Base-by-base conservation (phyloP, 2,797 vertebrate genomes). In the Pampus argenteus region DNA sequence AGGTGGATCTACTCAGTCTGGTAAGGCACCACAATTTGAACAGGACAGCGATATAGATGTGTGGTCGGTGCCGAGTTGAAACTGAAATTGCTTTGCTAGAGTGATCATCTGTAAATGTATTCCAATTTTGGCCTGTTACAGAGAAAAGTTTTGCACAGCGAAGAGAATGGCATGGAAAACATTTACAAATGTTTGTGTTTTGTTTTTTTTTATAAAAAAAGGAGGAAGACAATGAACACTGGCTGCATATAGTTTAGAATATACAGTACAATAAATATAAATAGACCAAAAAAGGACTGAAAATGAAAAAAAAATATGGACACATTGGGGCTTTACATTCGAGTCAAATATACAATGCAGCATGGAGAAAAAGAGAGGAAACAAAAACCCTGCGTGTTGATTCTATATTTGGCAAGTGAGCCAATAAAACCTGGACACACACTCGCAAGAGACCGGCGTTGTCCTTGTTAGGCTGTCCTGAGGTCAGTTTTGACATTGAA, bases 191-290 rank as follows among this genome's bases (percentile, higher is more conserved):
- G 18, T n/a, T n/a, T n/a, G n/a, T n/a, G 68, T 20, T 70, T 22
- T 73, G 23, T 67, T 57, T 54, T 62, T 40, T 14, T 23, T 58
- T 42, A 68, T 34, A 71, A 66, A 62, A 69, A 60, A 65, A 31
- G 2, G 15, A 48, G 67, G 74, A 80, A 82, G 78, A 87, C 47
- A 23, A 78, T 63, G 57, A 78, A 78, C 80, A 76, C 73, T 78
- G 70, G 76, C 81, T 88, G 80, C 80, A 81, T 85, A 86, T 72
- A 76, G 45, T 71, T 82, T 66, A 60, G 34, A 86, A 90, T 86
- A 82, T 82, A 88, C 89, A 87, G 90, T 91, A 95, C 89, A 89
- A 93, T 94, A 96, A 96, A 96, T 96, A 96, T 94, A 90, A 91
- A 91, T 81, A 89, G 71, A 79, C 77, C 29, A 44, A 66, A 79